Evolutionary conservation across 2,797 vertebrate species (phyloP).

Genomic region (Fringilla coelebs): DNA sequence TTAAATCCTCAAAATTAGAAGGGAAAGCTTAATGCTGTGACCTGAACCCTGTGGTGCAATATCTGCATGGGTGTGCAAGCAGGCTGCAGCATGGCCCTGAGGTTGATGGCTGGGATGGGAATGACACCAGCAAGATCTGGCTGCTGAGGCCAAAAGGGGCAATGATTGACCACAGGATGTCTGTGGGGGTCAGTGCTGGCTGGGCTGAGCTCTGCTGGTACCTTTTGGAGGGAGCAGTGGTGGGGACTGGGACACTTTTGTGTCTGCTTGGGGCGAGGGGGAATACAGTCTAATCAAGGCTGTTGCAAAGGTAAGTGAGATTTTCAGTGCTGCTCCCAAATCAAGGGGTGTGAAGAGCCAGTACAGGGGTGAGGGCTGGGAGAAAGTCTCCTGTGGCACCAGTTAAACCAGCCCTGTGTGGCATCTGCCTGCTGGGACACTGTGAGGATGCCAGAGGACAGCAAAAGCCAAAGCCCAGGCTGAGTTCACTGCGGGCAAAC

Average conservation of each 20-base stretch:
- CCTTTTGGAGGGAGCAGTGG: not conserved
- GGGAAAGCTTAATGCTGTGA: not conserved
- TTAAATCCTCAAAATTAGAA: not conserved
- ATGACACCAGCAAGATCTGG: not conserved
- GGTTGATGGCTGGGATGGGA: not conserved
- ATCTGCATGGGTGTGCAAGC: not conserved
- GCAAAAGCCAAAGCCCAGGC: not conserved
- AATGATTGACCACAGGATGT: not conserved
- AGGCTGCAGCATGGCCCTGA: not conserved
- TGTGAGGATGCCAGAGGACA: not conserved
- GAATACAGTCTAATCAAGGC: not conserved
- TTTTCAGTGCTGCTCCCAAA: not conserved
- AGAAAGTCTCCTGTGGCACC: not conserved
- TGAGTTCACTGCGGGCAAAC: not conserved
- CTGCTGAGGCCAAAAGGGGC: not conserved
- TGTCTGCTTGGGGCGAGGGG: not conserved
- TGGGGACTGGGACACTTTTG: accelerated
- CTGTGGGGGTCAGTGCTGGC: not conserved
- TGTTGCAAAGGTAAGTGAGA: not conserved
- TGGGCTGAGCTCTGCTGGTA: not conserved
- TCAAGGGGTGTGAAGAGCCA: not conserved
- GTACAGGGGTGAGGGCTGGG: not conserved
- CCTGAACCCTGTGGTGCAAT: not conserved
- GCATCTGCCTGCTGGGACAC: not conserved
- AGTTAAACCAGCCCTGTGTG: not conserved